phyloP scores from a whole-genome alignment of 2,888 invertebrate genomes.

The Pristionchus maxplancki region DNA sequence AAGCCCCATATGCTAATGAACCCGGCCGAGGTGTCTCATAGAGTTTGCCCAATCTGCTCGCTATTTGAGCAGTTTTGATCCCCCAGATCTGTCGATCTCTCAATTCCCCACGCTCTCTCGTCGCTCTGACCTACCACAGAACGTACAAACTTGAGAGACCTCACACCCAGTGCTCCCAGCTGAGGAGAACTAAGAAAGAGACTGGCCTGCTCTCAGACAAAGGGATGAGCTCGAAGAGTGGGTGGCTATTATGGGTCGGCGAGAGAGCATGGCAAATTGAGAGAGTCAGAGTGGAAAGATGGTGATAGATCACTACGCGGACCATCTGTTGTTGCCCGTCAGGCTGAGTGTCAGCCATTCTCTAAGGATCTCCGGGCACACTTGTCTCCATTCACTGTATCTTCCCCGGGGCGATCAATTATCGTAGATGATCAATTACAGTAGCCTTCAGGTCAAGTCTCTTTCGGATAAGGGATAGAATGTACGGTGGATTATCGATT shows the following conservation, averaged over 20 bases:
- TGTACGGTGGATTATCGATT: background rate
- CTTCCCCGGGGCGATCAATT: background rate
- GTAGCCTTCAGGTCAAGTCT: no score
- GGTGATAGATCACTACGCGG: background rate
- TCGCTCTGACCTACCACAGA: background rate
- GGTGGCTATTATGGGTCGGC: background rate
- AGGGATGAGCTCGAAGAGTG: background rate
- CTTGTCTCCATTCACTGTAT: background rate
- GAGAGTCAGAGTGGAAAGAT: background rate
- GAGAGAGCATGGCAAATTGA: background rate
- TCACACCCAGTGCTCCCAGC: background rate
- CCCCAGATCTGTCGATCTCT: background rate
- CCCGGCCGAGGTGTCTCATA: background rate
- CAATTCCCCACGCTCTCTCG: background rate
- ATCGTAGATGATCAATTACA: no score
- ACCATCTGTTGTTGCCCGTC: background rate
- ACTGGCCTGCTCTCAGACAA: background rate
- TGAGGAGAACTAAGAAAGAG: background rate
- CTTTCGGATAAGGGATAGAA: no score
- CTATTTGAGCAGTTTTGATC: background rate
- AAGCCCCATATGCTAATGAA: slow-evolving; percentile 31
- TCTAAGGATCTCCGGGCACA: background rate
- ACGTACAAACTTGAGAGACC: background rate
- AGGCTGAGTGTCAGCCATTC: background rate
- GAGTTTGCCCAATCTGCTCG: slow-evolving; percentile 14